Percentiles rank a stretch among this genome's conserved stretches.
Evolutionary conservation across 2,888 invertebrate genomes (phyloP).

Genomic region (Aphidoletes aphidimyza): DNA sequence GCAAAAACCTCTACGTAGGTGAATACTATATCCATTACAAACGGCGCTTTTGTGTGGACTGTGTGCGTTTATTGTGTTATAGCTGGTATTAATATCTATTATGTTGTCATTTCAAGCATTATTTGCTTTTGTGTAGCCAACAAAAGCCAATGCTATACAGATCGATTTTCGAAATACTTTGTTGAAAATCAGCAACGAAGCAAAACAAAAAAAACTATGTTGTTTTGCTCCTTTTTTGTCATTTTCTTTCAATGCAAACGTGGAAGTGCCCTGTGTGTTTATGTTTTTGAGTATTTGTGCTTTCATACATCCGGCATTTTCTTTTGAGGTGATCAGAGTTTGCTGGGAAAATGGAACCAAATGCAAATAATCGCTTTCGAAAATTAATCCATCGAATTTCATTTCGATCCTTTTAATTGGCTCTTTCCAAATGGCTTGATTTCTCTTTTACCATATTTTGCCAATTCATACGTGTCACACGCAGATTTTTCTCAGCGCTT

Average conservation of each 20-base stretch:
- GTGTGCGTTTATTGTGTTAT: not conserved
- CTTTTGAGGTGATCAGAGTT: not conserved
- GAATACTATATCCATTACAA: not conserved
- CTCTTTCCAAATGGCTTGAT: not conserved
- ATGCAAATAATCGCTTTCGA: not conserved
- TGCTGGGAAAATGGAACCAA: not conserved
- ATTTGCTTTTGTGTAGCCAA: not conserved
- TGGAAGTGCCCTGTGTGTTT: not conserved
- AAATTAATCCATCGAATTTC: not conserved
- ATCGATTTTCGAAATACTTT: constrained; percentile 2
- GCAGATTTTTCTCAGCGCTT: not conserved
- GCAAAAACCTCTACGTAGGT: not conserved
- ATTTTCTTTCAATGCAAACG: no score
- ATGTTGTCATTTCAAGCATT: not conserved
- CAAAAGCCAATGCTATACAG: not conserved
- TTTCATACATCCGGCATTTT: not conserved
- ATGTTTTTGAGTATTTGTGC: not conserved
- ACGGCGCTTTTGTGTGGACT: not conserved
- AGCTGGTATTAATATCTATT: constrained; percentile 25
- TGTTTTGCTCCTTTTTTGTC: no score
- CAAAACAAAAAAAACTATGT: no score
- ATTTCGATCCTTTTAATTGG: not conserved
- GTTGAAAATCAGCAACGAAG: no score
- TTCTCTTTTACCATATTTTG: not conserved
- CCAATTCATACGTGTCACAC: not conserved